Base-by-base conservation (phyloP, 2,797 vertebrate genomes). In the Acanthiza pusilla region DNA sequence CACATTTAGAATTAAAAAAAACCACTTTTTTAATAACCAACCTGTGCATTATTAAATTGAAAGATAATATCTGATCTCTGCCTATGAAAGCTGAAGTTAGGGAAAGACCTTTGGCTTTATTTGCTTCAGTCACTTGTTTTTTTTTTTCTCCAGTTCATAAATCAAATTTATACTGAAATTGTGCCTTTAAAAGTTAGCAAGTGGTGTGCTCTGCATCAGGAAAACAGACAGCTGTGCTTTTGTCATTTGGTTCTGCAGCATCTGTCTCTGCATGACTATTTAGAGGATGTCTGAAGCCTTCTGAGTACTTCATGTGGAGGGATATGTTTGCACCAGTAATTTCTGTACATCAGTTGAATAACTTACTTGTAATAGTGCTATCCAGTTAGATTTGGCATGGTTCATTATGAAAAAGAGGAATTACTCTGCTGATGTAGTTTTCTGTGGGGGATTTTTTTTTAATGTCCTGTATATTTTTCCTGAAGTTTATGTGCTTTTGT, bases 401-500 rank as follows among this genome's bases (percentile, higher is more conserved):
- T 63, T 90, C 14, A 23, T 65, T 60, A 30, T 70, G 57, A 43
- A 94, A 87, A 91, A 5, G 26, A n/a, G 30, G 10, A 61, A 42
- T 55, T 85, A n/a, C 47, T 78, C 16, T 48, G 20, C 55, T 88
- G 66, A 40, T 48, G 15, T 20, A n/a, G 16, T 62, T 91, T 91
- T 72, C 17, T 71, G 0, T 12, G 26, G 38, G 40, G 22, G 5
- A 1, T 63, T 68, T 65, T 73, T 65, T 73, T 53, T 34, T 36
- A 32, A 27, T 38, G 19, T 60, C 18, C 16, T 91, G 3, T 66
- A 1, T 89, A 5, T 83, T 63, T 82, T 93, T 32, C 34, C 38
- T 93, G 57, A 85, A 40, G 43, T 66, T 22, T 55, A 14, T 83
- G n/a, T 72, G 36, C 30, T 89, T 87, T 91, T 76, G 10, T 77